phyloP scores from a whole-genome alignment of 2,113 vertebrate genomes.

The Poicephalus gulielmi region DNA sequence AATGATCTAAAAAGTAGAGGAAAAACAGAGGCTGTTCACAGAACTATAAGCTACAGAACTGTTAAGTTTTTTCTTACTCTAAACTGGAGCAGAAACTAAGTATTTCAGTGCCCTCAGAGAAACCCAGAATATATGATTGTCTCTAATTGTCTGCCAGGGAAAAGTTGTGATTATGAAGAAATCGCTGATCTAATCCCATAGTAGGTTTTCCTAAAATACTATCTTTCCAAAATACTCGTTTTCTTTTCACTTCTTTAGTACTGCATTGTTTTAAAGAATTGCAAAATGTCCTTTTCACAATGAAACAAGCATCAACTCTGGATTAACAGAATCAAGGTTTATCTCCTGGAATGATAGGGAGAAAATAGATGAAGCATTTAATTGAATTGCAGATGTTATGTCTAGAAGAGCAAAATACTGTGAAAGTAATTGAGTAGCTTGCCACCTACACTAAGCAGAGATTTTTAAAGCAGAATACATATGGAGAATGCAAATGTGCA shows the following conservation, averaged over 20 bases:
- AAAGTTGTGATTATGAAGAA: conserved; percentile 24
- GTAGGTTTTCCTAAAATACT: neutral
- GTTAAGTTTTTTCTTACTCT: neutral
- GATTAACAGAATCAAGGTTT: conserved; percentile 27
- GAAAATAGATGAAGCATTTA: conserved; percentile 40
- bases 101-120: conserved; percentile 15
- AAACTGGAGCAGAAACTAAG: neutral
- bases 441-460: conserved; percentile 10
- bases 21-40: neutral
- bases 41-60: neutral
- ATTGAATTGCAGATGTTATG: conserved; percentile 43
- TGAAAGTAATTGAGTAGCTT: conserved; percentile 24
- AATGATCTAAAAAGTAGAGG: neutral
- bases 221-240: neutral
- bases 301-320: neutral
- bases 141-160: conserved; percentile 35
- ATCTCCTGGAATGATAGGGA: neutral
- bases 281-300: neutral
- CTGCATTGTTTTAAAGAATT: neutral
- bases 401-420: conserved; percentile 24
- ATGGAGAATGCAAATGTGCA: conserved; percentile 8
- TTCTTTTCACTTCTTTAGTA: neutral
- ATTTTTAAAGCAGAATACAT: neutral
- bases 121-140: neutral
- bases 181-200: neutral